A percentile compares a stretch with the other conserved stretches of the same genome.
Evolutionary conservation across 2,113 vertebrate species (phyloP).

Genomic region (Accipiter virgatus): DNA sequence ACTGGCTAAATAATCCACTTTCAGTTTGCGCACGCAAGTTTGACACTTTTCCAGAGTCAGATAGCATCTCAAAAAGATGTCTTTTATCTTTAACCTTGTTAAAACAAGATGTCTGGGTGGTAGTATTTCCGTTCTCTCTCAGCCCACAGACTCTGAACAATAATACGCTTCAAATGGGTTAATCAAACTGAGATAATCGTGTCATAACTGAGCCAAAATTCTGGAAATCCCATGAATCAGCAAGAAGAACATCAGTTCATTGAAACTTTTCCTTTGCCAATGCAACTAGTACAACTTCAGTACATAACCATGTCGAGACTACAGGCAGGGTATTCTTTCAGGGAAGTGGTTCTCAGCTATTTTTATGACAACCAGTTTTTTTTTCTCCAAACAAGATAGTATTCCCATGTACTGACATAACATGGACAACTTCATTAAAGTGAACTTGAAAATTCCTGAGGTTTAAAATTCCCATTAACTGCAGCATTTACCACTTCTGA

Average conservation of each 20-base stretch:
- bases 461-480: neutral
- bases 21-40: neutral
- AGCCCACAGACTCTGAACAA: constrained; percentile 10
- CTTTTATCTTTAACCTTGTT: constrained; percentile 52
- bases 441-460: neutral
- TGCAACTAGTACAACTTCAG: neutral
- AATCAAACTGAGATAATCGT: constrained; percentile 2
- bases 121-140: constrained; percentile 30
- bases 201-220: neutral
- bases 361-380: neutral
- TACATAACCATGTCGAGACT: neutral
- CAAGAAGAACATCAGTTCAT: neutral
- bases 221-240: neutral
- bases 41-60: constrained; percentile 31
- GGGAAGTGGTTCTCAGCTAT: neutral
- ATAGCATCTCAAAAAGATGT: constrained; percentile 7
- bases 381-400: neutral
- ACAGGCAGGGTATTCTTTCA: neutral
- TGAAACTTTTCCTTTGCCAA: neutral
- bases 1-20: constrained; percentile 27
- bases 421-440: neutral
- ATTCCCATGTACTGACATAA: neutral
- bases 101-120: constrained; percentile 42
- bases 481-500: neutral
- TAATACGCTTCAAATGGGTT: neutral